Conservation (phyloP, 1,140 invertebrate species). For the Homalodisca vitripennis region DNA sequence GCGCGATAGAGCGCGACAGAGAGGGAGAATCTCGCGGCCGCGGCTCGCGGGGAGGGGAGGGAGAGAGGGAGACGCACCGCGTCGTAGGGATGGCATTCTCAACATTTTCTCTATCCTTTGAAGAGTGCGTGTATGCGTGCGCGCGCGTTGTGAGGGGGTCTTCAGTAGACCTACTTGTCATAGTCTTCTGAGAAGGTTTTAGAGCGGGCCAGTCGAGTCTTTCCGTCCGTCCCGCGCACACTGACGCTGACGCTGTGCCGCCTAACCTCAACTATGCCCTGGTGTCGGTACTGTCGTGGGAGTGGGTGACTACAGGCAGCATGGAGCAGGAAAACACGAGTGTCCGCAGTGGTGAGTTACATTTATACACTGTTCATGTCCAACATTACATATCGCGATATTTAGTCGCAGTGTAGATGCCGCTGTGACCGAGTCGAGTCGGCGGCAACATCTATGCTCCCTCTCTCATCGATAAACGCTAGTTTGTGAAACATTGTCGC, state of each 20-base stretch:
- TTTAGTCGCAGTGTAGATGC: too few species aligned
- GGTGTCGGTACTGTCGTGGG: too few species aligned
- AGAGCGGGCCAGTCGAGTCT: background rate
- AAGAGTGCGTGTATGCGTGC: background rate
- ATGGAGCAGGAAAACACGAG: background rate
- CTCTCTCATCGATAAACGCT: too few species aligned
- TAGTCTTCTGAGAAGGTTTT: background rate
- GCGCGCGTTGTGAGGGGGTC: background rate
- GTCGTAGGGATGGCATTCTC: background rate
- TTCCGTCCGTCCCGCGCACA: background rate
- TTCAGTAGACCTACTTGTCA: background rate
- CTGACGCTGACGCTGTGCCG: too few species aligned
- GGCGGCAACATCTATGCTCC: too few species aligned
- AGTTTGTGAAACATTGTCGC: too few species aligned
- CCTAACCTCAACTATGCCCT: background rate
- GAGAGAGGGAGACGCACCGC: background rate
- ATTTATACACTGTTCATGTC: too few species aligned
- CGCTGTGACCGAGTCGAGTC: too few species aligned
- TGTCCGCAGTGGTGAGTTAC: background rate
- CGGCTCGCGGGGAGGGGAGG: background rate
- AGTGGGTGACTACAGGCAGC: background rate
- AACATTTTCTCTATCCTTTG: background rate
- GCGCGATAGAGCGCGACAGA: background rate
- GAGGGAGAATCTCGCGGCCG: background rate
- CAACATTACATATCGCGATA: too few species aligned